Base-by-base conservation (phyloP, 1,140 invertebrate genomes). In the Eueides isabella region DNA sequence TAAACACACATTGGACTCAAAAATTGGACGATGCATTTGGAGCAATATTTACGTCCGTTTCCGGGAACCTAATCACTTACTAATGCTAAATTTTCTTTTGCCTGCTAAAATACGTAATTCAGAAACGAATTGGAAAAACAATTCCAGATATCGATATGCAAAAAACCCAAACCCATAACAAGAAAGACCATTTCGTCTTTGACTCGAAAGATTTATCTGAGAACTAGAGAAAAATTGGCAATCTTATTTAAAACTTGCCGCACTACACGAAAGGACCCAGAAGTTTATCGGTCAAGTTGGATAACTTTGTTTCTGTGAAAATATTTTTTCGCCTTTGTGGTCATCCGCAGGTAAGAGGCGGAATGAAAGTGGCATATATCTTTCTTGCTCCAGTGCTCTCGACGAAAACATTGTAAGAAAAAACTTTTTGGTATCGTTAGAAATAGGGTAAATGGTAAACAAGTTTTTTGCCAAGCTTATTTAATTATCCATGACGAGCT, bases 401-500 rank as follows among this genome's bases (percentile, higher is more conserved):
- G 61, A 31, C 62, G 41, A 65, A 74, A 74, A 74, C 33, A 70
- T 28, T 26, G 48, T 30, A 11, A 68, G 67, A 67, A 65, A 70
- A 65, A 41, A 61, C 5, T 61, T 66, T 69, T 74, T 41, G 41
- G 68, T 74, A 74, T 68, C 66, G 30, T 55, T 6, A 55, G 23
- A 29, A 29, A 71, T 44, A 41, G 69, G 65, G 55, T 67, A 73
- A 73, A 73, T 73, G 38, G 72, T 68, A 69, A 69, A 74, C 61
- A 74, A 72, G 41, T 55, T 74, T 74, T 74, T 68, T 41, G 67
- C 61, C 61, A 69, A 69, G 61, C 48, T 62, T 74, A 74, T 69
- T 74, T 74, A 74, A 74, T 74, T 74, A 83, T 81, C 75, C 67
- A 35, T 74, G 41, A 62, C 48, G 30, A 62, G 75, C 71, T 71